Base-by-base conservation (phyloP, 2,113 vertebrate species). In the Pao palembangensis region DNA sequence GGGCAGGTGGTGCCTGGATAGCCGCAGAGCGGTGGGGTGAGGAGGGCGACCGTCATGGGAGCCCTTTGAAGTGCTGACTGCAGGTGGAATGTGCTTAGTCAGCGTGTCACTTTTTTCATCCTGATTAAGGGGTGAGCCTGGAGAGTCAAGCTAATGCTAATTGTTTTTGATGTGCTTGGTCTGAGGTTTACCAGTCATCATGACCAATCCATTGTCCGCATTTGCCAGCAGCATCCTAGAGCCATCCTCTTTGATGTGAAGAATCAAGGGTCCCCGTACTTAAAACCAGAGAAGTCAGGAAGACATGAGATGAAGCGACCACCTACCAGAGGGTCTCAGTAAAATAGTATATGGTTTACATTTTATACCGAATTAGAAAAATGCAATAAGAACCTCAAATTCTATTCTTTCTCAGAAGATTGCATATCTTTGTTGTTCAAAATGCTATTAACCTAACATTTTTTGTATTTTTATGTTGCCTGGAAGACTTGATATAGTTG, bases 21-120 rank as follows among this genome's bases (percentile, higher is more conserved):
- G 69, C 64, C 46, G 62, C 14, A 28, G 75, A 80, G 79, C 68
- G 2, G 54, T 73, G 73, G 81, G 71, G 75, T 75, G 71, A 53
- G 48, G 54, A 81, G 70, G 65, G 53, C 10, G 70, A 55, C 67
- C 73, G 42, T 76, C 76, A 57, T 47, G 64, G 78, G 83, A 75
- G 77, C 64, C 69, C 71, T 90, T 91, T 91, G 86, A 90, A 87
- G 73, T 61, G 80, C 58, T 38, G 76, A 78, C 80, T 78, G 78
- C 78, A 88, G 84, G 86, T 88, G 86, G 85, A 89, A 86, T 83
- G 83, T 79, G 85, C 81, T 81, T 58, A 87, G 78, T 89, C 86
- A 89, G 89, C 89, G 85, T 86, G 86, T 69, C 82, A 69, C 75
- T 82, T 31, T 19, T 81, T 80, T 84, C 71, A 86, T 80, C 84